Conservation (phyloP, 2,113 vertebrate genomes). For the Rhabdornis inornatus region DNA sequence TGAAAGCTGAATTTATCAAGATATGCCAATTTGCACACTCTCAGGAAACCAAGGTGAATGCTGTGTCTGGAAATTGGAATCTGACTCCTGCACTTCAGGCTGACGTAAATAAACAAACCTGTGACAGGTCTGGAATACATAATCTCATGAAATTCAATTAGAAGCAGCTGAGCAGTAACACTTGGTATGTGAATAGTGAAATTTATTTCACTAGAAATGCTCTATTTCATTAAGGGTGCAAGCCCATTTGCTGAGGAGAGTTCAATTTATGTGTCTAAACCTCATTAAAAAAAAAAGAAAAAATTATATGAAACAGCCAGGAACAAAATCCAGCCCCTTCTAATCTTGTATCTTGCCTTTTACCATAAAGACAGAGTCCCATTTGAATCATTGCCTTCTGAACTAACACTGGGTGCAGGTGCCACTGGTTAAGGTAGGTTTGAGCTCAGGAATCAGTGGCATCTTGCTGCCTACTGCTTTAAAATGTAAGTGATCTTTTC, state of each 20-base stretch:
- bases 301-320: background rate
- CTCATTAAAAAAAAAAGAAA: background rate
- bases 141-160: background rate
- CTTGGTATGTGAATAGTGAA: background rate
- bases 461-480: background rate
- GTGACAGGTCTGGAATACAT: background rate
- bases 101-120: background rate
- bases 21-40: background rate
- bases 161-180: background rate
- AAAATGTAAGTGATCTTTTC: background rate
- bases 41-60: background rate
- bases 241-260: background rate
- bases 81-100: background rate
- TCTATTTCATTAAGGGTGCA: background rate
- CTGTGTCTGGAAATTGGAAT: background rate
- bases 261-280: background rate
- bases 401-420: background rate
- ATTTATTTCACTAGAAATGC: background rate
- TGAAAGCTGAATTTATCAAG: background rate
- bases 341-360: background rate
- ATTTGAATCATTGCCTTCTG: background rate
- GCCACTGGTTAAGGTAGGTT: background rate
- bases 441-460: background rate
- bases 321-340: background rate
- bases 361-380: background rate